Base-by-base conservation (phyloP, 2,113 vertebrate genomes). In the Romanogobio albipinnatus region DNA sequence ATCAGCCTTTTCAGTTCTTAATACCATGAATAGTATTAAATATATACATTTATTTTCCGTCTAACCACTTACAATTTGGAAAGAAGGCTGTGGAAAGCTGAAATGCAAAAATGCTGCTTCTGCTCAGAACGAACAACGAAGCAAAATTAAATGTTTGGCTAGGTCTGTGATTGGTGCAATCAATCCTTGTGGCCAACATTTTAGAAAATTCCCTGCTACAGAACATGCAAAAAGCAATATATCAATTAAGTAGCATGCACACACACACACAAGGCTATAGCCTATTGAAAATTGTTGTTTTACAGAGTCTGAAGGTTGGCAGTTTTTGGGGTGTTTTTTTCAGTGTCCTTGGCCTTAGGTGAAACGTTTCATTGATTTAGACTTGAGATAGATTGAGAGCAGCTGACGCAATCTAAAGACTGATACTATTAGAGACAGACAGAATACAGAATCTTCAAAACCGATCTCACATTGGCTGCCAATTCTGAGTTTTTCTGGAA, bases 321-420 rank as follows among this genome's bases (percentile, higher is more conserved):
- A 56, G 49, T 24, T 82, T 82, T 76, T 76, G 15, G 24, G 33
- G 7, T 7, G 39, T 6, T 39, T 39, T 61, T 78, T 59, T 39
- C 64, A 17, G 66, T 82, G 80, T 70, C 80, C 80, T 70, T 71
- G 80, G 80, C 58, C 66, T 82, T 70, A 39, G 80, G 29, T 82
- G 80, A 70, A 82, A 71, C 71, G 66, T 82, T 82, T 58, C 7
- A 82, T 71, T 71, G 80, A 82, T 82, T 82, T 82, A 56, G 80
- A 10, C 49, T 71, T 71, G 80, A 51, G 33, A 58, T 71, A 58
- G 80, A 71, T 59, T 58, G 80, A 71, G 29, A 82, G 80, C 0
- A 22, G 45, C 80, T 82, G 80, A 71, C 66, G 33, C 64, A 71
- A 82, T 82, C 80, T 71, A 82, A 82, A 82, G 61, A 70, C 45